phyloP scores from a whole-genome alignment of 2,888 invertebrate genomes.

The Lutraria lutraria region DNA sequence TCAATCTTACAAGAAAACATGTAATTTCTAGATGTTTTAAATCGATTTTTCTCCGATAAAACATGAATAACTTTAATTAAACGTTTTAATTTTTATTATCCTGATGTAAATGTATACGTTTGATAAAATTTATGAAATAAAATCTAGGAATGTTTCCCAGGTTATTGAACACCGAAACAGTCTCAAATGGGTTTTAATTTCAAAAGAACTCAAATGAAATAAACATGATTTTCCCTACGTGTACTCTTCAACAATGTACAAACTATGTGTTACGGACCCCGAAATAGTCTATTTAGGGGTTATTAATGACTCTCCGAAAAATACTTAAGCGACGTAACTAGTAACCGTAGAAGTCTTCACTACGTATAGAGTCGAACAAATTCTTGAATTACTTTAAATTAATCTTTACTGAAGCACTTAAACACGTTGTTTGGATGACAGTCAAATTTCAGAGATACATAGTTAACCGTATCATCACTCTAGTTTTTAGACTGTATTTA shows the following conservation, averaged over 20 bases:
- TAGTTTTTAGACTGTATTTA: slow-evolving; percentile 36
- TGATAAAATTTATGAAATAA: slow-evolving; percentile 49
- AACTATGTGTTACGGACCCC: slow-evolving; percentile 44
- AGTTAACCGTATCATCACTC: slow-evolving; percentile 44
- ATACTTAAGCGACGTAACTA: slow-evolving; percentile 30
- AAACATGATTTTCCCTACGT: slow-evolving; percentile 31
- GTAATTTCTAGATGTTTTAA: not conserved
- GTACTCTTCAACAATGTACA: slow-evolving; percentile 34
- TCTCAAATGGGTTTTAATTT: slow-evolving; percentile 21
- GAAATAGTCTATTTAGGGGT: slow-evolving; percentile 44
- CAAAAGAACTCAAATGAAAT: slow-evolving; percentile 35
- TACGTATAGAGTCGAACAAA: slow-evolving; percentile 31
- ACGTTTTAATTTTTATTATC: slow-evolving; percentile 18
- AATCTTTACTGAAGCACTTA: slow-evolving; percentile 31
- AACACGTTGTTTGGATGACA: slow-evolving; percentile 31
- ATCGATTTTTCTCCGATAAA: not conserved
- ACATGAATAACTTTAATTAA: not conserved
- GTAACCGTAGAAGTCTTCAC: slow-evolving; percentile 44
- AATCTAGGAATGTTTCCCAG: slow-evolving; percentile 28
- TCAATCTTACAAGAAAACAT: not conserved
- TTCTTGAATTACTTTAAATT: slow-evolving; percentile 50
- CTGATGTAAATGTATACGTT: slow-evolving; percentile 22
- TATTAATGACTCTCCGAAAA: slow-evolving; percentile 48
- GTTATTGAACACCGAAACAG: slow-evolving; percentile 42
- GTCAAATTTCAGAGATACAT: slow-evolving; percentile 41